A percentile compares a stretch with the other conserved stretches of the same genome.
These are phyloP conservation scores for Colinus virginianus DNA, from an alignment of 2,113 vertebrate genomes.

Conservation along the genomic window DNA sequence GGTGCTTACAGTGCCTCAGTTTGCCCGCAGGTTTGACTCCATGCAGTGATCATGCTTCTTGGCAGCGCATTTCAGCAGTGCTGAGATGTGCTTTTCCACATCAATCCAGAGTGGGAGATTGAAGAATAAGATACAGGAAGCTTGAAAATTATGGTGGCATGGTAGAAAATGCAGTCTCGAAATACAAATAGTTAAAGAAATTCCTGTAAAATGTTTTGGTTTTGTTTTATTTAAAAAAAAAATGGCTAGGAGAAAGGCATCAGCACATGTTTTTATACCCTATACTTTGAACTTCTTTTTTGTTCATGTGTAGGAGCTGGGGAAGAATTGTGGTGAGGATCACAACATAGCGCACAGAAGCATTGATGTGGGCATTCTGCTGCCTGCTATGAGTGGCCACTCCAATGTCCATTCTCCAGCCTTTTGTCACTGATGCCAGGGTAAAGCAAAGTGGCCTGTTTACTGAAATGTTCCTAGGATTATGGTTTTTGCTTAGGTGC, in stretches of 20 bases:
- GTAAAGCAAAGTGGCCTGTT: neutral
- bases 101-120: neutral
- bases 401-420: neutral
- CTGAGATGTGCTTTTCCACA: neutral
- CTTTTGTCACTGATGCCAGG: neutral
- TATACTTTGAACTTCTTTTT: neutral
- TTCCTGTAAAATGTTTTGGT: neutral
- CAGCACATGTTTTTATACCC: neutral
- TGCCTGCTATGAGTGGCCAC: neutral
- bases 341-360: neutral
- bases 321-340: neutral
- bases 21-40: neutral
- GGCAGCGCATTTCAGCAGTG: neutral
- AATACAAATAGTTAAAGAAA: neutral
- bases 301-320: neutral
- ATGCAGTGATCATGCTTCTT: neutral
- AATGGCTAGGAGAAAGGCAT: neutral
- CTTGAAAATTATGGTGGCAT: neutral
- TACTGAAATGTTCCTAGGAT: neutral
- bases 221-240: too few species aligned
- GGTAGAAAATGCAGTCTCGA: neutral
- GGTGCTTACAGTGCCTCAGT: rapidly evolving
- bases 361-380: neutral
- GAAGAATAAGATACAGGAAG: neutral
- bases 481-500: neutral